A percentile compares a stretch with the other conserved stretches of the same genome.
Evolutionary conservation across 2,888 invertebrate species (phyloP).

Genomic region (Dioctria rufipes): DNA sequence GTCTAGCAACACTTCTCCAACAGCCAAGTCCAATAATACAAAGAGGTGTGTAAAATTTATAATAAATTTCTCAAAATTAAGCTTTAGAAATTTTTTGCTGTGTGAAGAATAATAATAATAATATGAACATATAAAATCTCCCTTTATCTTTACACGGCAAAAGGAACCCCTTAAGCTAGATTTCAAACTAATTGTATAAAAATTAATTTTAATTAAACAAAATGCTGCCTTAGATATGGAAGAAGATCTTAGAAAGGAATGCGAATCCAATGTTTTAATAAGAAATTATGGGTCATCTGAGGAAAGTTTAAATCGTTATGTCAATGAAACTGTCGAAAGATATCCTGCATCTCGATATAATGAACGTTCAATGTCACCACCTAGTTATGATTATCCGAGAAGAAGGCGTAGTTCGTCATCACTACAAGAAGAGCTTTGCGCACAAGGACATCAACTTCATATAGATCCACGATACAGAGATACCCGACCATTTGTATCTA

Average conservation of each 20-base stretch:
- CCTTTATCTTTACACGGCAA: not conserved
- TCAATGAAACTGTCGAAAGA: slow-evolving; percentile 25
- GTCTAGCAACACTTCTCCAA: slow-evolving; percentile 91
- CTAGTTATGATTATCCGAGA: slow-evolving; percentile 27
- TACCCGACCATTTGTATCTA: slow-evolving; percentile 68
- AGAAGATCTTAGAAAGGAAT: slow-evolving; percentile 53
- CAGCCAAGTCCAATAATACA: slow-evolving; percentile 90
- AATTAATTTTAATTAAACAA: slow-evolving; percentile 2
- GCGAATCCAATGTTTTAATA: slow-evolving; percentile 18
- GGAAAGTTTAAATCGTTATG: slow-evolving; percentile 68
- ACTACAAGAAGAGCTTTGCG: slow-evolving; percentile 68
- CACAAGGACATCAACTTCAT: slow-evolving; percentile 68
- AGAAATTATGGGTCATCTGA: slow-evolving; percentile 68
- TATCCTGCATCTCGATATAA: slow-evolving; percentile 62
- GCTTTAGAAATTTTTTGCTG: slow-evolving; percentile 1
- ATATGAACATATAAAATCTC: too few relatives aligned
- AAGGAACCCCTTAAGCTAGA: not conserved
- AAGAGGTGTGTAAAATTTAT: slow-evolving; percentile 75
- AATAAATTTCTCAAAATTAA: not conserved
- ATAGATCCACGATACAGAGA: slow-evolving; percentile 71
- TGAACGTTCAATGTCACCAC: slow-evolving; percentile 63
- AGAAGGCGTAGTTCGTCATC: slow-evolving; percentile 67
- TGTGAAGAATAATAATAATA: not conserved
- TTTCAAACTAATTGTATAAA: not conserved
- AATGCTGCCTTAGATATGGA: slow-evolving; percentile 54